These are phyloP conservation scores for Gambelia wislizenii DNA, from an alignment of 2,797 vertebrate genomes.

Conservation along the genomic window DNA sequence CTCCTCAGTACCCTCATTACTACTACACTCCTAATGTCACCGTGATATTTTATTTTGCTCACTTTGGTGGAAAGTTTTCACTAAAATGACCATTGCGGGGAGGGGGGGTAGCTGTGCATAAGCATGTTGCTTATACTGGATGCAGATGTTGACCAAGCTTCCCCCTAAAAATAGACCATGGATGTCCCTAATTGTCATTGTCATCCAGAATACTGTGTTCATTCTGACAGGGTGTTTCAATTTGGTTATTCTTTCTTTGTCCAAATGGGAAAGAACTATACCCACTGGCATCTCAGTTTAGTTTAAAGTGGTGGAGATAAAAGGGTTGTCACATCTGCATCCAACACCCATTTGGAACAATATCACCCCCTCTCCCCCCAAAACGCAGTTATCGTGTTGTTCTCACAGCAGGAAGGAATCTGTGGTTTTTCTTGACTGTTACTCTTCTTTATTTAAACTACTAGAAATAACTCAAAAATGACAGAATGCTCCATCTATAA, in stretches of 20 bases:
- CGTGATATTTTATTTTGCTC: constrained; percentile 2
- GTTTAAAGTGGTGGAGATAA: constrained; percentile 65
- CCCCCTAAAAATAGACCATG: constrained; percentile 79
- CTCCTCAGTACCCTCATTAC: background rate
- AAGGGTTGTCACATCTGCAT: constrained; percentile 65
- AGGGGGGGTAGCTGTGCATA: constrained; percentile 59
- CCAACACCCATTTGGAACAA: constrained; percentile 68
- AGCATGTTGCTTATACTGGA: constrained; percentile 68
- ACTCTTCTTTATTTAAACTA: constrained; percentile 84
- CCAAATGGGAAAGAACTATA: constrained; percentile 42
- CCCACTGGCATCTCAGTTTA: constrained; percentile 49
- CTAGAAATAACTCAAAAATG: constrained; percentile 90
- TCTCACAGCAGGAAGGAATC: constrained; percentile 85
- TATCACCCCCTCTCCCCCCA: constrained; percentile 70
- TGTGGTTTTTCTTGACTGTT: constrained; percentile 84
- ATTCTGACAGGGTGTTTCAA: constrained; percentile 50
- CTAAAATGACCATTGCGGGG: constrained; percentile 55
- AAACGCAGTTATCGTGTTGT: constrained; percentile 81
- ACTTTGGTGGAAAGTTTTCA: constrained; percentile 33
- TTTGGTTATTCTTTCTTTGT: constrained; percentile 48
- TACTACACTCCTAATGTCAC: background rate
- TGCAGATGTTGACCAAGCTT: constrained; percentile 61
- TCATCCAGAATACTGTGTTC: constrained; percentile 57
- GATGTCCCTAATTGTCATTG: constrained; percentile 72
- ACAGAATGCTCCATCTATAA: constrained; percentile 90